Evolutionary conservation across 2,113 vertebrate genomes (phyloP).

Genomic region (Rhipidura dahli): DNA sequence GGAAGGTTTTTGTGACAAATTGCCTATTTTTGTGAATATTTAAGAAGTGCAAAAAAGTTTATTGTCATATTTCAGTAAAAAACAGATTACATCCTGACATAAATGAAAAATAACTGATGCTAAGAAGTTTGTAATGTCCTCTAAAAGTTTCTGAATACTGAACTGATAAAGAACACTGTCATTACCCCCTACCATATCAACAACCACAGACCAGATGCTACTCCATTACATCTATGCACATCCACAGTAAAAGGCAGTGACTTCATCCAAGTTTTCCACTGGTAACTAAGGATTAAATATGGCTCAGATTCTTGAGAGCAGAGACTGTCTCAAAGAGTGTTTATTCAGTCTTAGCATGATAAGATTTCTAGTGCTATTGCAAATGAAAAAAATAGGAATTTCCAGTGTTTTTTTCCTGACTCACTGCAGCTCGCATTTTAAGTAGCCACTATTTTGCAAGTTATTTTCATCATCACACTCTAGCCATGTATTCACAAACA

Average conservation of each 20-base stretch:
- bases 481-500: neutral
- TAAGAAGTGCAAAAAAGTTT: neutral
- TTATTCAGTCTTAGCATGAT: neutral
- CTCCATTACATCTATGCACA: neutral
- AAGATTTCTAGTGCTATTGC: neutral
- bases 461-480: neutral
- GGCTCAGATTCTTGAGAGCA: neutral
- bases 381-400: neutral
- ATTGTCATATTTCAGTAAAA: neutral
- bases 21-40: neutral
- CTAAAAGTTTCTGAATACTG: neutral
- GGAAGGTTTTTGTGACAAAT: neutral
- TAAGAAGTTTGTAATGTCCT: neutral
- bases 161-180: neutral
- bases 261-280: neutral
- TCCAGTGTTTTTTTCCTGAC: neutral
- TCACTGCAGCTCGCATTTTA: neutral
- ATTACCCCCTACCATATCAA: neutral
- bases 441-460: neutral
- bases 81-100: neutral
- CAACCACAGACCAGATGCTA: neutral
- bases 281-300: neutral
- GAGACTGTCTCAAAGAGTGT: neutral
- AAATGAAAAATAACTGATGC: neutral
- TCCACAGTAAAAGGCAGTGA: neutral